Base-by-base conservation (phyloP, 1,140 invertebrate species). In the Chionoecetes opilio region DNA sequence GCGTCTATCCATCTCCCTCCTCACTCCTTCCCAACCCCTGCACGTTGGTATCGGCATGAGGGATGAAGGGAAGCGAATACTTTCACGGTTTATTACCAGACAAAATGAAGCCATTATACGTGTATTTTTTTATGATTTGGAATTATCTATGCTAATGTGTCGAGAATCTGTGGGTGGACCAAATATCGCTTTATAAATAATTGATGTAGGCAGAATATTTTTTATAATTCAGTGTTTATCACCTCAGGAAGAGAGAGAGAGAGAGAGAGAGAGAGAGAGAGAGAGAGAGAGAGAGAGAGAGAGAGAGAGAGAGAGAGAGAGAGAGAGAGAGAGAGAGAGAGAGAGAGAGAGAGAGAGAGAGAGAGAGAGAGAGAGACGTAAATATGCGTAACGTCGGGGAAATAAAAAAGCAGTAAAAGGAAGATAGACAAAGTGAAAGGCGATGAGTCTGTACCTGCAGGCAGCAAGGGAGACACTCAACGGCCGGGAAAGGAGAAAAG, bases 301-400 rank as follows among this genome's bases (percentile, higher is more conserved):
- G 63, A 75, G 63, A 75, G 63, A 75, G 63, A 75, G 63, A 75
- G 63, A 75, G 63, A 75, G 63, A 75, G 63, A 75, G 63, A 75
- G 63, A 75, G 63, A 75, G 63, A 75, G 63, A 75, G 63, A 75
- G 63, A 75, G 63, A 75, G 63, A 63, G 53, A 63, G 53, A 63
- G 53, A 63, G 53, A 63, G 53, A 63, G 53, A 63, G 53, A 63
- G 53, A 63, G 53, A 63, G 53, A 63, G 6, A 9, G 6, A 21
- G 53, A 75, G 26, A n/a, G n/a, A n/a, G n/a, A n/a, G n/a, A n/a
- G n/a, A n/a, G n/a, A n/a, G n/a, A 46, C 14, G 41, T 8, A 46
- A 46, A 46, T 46, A 8, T 14, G 5, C 5, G 41, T 26, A n/a
- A 1, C n/a, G n/a, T 75, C 11, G 11, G 63, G n/a, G n/a, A 75